Evolutionary conservation across 2,888 invertebrate genomes (phyloP).

Genomic region (Apocheima hispidaria): DNA sequence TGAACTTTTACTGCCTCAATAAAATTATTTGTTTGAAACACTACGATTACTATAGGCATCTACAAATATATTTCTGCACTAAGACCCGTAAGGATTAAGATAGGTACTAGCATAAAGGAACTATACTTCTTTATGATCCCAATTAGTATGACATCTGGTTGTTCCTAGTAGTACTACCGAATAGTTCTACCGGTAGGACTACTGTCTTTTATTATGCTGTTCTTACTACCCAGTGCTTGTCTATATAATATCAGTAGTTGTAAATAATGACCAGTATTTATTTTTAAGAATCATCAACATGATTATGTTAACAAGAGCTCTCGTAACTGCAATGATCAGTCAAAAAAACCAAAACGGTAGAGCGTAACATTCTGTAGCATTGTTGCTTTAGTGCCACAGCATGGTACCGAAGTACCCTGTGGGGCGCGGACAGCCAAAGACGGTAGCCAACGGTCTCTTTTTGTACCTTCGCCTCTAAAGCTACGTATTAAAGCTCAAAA

Average conservation of each 20-base stretch:
- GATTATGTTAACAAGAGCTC: conserved; percentile 58
- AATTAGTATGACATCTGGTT: too few species aligned
- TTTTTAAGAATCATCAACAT: too few species aligned
- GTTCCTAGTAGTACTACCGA: too few species aligned
- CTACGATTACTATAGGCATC: not conserved
- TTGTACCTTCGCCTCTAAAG: conserved; percentile 62
- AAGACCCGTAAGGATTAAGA: not conserved
- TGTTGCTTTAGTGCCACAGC: conserved; percentile 71
- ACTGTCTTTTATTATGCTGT: too few species aligned
- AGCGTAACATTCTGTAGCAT: conserved; percentile 65
- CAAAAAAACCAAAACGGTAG: conserved; percentile 64
- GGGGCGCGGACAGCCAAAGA: conserved; percentile 64
- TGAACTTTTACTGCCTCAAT: too few species aligned
- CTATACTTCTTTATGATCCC: too few species aligned
- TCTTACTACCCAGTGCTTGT: too few species aligned
- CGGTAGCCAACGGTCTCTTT: conserved; percentile 82
- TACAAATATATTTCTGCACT: not conserved
- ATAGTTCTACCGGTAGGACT: too few species aligned
- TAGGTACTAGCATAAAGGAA: not conserved
- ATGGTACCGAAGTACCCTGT: conserved; percentile 74
- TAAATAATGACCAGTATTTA: not conserved
- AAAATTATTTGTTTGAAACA: too few species aligned
- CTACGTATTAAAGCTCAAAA: conserved; percentile 33
- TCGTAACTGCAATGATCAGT: conserved; percentile 43
- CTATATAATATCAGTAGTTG: not conserved